These are phyloP conservation scores for Rutpela maculata DNA, from an alignment of 2,888 invertebrate genomes.

Conservation along the genomic window DNA sequence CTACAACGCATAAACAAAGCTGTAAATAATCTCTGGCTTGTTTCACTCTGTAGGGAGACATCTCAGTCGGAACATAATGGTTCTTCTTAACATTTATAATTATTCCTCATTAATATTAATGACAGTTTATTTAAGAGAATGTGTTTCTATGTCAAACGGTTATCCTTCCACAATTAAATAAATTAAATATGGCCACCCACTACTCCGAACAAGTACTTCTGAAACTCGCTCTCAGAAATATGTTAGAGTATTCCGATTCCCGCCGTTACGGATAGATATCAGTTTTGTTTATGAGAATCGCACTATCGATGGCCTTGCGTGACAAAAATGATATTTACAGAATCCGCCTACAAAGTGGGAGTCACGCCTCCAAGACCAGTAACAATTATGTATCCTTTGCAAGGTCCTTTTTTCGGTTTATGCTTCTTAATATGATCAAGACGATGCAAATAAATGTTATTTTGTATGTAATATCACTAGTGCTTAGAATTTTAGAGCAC, in stretches of 20 bases:
- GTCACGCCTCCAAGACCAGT: slow-evolving; percentile 20
- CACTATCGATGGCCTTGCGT: slow-evolving; percentile 17
- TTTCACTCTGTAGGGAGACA: slow-evolving; percentile 24
- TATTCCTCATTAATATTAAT: slow-evolving; percentile 36
- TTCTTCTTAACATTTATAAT: slow-evolving; percentile 20
- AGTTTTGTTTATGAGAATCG: slow-evolving; percentile 27
- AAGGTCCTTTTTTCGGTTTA: slow-evolving; percentile 1
- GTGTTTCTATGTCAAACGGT: slow-evolving; percentile 21
- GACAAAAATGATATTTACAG: slow-evolving; percentile 28
- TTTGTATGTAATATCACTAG: too few relatives aligned
- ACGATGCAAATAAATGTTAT: too few relatives aligned
- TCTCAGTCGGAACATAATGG: slow-evolving; percentile 18
- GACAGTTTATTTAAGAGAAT: slow-evolving; percentile 23
- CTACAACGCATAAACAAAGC: slow-evolving; percentile 16
- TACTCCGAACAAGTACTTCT: slow-evolving; percentile 16
- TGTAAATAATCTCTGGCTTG: slow-evolving; percentile 17
- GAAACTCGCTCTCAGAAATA: slow-evolving; percentile 15
- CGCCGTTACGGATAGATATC: slow-evolving; percentile 21
- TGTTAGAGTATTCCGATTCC: not conserved
- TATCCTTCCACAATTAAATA: slow-evolving; percentile 22
- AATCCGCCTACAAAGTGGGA: slow-evolving; percentile 16
- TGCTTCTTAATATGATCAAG: not conserved
- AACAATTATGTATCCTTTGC: not conserved
- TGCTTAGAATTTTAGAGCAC: too few relatives aligned
- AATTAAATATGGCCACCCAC: slow-evolving; percentile 37